A percentile compares a stretch with the other conserved stretches of the same genome.
Evolutionary conservation across 2,113 vertebrate species (phyloP).

Genomic region (Maccullochella peelii): DNA sequence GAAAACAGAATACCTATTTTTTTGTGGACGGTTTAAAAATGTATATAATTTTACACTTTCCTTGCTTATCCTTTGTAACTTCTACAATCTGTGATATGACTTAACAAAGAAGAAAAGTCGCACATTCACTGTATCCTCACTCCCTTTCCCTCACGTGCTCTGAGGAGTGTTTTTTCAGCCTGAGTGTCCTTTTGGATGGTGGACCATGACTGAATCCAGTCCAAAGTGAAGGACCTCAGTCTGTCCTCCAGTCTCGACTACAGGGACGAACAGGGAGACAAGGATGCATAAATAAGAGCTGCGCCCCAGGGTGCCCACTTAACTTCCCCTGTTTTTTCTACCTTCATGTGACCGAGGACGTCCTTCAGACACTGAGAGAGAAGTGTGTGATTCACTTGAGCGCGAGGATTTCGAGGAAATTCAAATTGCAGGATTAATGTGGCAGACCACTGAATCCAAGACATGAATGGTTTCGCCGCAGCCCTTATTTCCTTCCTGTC

Average conservation of each 20-base stretch:
- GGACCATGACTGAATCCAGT: not conserved
- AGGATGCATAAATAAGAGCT: not conserved
- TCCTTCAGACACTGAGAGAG: not conserved
- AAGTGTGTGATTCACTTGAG: constrained; percentile 1
- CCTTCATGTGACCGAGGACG: not conserved
- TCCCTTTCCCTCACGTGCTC: not conserved
- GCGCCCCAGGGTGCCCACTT: not conserved
- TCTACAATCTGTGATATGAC: not conserved
- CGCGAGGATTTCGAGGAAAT: not conserved
- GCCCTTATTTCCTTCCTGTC: not conserved
- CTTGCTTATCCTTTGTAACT: not conserved
- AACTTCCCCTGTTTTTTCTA: not conserved
- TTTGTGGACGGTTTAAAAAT: not conserved
- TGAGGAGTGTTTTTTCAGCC: not conserved
- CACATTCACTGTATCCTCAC: not conserved
- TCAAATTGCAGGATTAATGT: constrained; percentile 13
- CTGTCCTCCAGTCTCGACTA: not conserved
- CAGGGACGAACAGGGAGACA: not conserved
- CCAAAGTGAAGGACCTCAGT: not conserved
- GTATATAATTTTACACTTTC: not conserved
- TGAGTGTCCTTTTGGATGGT: not conserved
- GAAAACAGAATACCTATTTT: not conserved
- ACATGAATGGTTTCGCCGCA: not conserved
- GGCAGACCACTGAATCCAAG: not conserved
- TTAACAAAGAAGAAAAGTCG: too few species aligned